Base-by-base conservation (phyloP, 2,888 invertebrate genomes). In the Lycaena phlaeas region DNA sequence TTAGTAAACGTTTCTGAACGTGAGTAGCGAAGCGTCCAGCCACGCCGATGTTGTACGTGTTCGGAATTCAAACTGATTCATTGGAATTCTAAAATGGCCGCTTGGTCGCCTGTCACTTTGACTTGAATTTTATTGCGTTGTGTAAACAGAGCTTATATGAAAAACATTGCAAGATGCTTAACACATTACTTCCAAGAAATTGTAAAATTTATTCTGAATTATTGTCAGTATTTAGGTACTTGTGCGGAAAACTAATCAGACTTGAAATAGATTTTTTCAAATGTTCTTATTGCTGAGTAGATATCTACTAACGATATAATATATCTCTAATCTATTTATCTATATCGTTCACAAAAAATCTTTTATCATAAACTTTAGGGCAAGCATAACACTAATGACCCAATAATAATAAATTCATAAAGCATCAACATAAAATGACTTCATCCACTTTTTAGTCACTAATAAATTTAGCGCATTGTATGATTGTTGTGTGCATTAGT, bases 11-110 rank as follows among this genome's bases (percentile, higher is more conserved):
- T 43, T 43, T 43, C 42, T 42, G 43, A 47, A 50, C 58, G 56
- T 57, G 45, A 48, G 54, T 38, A 46, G 48, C 62, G 42, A 51
- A 50, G 57, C 54, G 59, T 59, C 61, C 58, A 54, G 49, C 53
- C 55, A 49, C 52, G 51, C 56, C 56, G 39, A 42, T 40, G 48
- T 43, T 42, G 50, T 64, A 74, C 79, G 79, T 78, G 78, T 63
- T 64, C 54, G 50, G 73, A 72, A 68, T 73, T 57, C 54, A 60
- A 66, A 78, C 61, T 68, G 69, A 70, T 61, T 74, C 73, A 75
- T 75, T 66, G 52, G 56, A 61, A 74, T 66, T 70, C 60, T 56
- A 78, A 74, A 55, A 75, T 73, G 74, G 77, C 69, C 49, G 63
- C 54, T 54, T 68, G 68, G 71, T 67, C 48, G 64, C 53, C 57